Evolutionary conservation across 2,113 vertebrate genomes (phyloP), one percentile per base, ranked within the genome.

Genomic region (Malurus cyaneus): DNA sequence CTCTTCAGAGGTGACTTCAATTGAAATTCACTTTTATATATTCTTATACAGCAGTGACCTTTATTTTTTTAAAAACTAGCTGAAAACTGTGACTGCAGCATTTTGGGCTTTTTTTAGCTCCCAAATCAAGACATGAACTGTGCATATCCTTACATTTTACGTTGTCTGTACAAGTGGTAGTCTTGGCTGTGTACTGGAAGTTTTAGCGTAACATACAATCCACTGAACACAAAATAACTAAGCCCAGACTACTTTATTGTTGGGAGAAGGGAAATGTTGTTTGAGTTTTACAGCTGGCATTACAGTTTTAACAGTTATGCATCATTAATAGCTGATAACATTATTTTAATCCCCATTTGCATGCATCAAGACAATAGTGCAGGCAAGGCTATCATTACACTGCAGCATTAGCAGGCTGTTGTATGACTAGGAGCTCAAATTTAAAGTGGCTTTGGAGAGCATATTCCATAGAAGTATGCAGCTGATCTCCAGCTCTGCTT

Each of bases 201-300:
- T 88, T 85, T 92, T 69, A 82, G 32, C 0, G 0, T 80, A 90
- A 66, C 23, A n/a, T 32, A 62, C 21, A 71, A 59, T 66, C 82
- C 32, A 88, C 36, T 44, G 72, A 90, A 94, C 2, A 4, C 71
- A 95, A 92, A 80, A 80, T 73, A 93, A 76, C 21, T 46, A 89
- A 91, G 13, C 12, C 66, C n/a, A 79, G 34, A 72, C 80, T 86
- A 76, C 54, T 96, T 96, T 95, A 95, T 92, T 96, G 53, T n/a
- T 73, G 66, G 39, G 31, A 84, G 20, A 59, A 50, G 47, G 46
- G 71, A 67, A 94, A 28, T 57, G 76, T 66, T 88, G 25, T 91
- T 95, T 93, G 80, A 91, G 66, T 21, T 87, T 94, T 89, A 86
- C 53, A 92, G 47, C n/a, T 83, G 69, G 77, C 61, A 42, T 78